Evolutionary conservation across 1,140 invertebrate species (phyloP).

Genomic region (Drosophila sechellia): DNA sequence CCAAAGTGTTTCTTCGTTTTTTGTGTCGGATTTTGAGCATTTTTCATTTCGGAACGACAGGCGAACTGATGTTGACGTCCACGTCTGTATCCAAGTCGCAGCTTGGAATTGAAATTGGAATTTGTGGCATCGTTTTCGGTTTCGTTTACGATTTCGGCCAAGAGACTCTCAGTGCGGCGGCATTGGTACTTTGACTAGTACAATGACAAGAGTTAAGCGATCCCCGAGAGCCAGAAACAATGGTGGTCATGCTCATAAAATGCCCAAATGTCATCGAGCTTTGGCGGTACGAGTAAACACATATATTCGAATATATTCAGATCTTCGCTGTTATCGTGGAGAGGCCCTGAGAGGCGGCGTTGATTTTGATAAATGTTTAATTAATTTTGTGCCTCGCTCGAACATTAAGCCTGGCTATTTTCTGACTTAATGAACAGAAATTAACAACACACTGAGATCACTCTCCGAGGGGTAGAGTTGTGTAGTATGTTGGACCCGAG

Average conservation of each 20-base stretch:
- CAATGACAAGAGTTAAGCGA: slow-evolving; percentile 51
- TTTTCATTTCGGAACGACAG: slow-evolving; percentile 81
- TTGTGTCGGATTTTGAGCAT: slow-evolving; percentile 58
- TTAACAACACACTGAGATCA: slow-evolving; percentile 76
- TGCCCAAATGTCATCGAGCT: slow-evolving; percentile 65
- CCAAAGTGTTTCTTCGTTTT: slow-evolving; percentile 69
- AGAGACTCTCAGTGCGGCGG: slow-evolving; percentile 31
- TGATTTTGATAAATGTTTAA: slow-evolving; percentile 84
- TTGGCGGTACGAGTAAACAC: no score
- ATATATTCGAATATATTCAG: neutral
- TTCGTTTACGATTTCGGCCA: slow-evolving; percentile 34
- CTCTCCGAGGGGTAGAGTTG: slow-evolving; percentile 24
- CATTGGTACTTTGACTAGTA: slow-evolving; percentile 63
- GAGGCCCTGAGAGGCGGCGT: slow-evolving; percentile 61
- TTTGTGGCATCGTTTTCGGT: slow-evolving; percentile 59
- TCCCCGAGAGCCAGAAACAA: slow-evolving; percentile 41
- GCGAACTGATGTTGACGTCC: slow-evolving; percentile 75
- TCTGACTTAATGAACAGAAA: slow-evolving; percentile 82
- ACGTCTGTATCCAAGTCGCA: slow-evolving; percentile 60
- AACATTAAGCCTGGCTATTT: slow-evolving; percentile 82
- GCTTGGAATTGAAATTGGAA: slow-evolving; percentile 57
- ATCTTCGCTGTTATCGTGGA: slow-evolving; percentile 35
- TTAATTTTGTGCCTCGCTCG: slow-evolving; percentile 78
- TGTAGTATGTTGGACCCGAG: neutral
- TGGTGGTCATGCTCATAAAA: slow-evolving; percentile 64